Evolutionary conservation across 1,140 invertebrate genomes (phyloP).

Genomic region (Leptoteleia sp.): DNA sequence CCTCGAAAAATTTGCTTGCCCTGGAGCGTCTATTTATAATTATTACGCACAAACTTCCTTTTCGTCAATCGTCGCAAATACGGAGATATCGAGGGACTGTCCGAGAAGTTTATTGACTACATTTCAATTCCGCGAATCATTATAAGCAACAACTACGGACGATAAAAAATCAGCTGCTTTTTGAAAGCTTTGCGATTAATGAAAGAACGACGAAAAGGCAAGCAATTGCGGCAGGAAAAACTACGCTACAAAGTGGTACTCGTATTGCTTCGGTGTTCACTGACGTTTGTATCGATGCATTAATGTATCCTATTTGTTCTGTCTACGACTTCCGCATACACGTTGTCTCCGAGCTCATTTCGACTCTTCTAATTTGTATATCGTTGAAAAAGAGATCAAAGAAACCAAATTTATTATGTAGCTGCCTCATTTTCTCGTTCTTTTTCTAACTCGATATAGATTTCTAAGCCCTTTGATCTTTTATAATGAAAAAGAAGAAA

Average conservation of each 20-base stretch:
- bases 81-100: not conserved
- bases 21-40: constrained; percentile 17
- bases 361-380: constrained; percentile 35
- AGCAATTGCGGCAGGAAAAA: constrained; percentile 3
- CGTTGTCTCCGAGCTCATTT: constrained; percentile 21
- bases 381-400: constrained; percentile 35
- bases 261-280: constrained; percentile 29
- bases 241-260: constrained; percentile 18
- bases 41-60: constrained; percentile 19
- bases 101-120: not conserved
- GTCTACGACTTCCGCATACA: constrained; percentile 25
- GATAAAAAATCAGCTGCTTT: constrained; percentile 19
- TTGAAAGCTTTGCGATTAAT: constrained; percentile 16
- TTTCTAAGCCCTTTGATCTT: constrained; percentile 22
- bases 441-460: constrained; percentile 13
- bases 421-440: constrained; percentile 3
- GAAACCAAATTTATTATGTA: constrained; percentile 38
- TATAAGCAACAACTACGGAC: constrained; percentile 4
- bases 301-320: constrained; percentile 36
- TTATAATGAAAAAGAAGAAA: no score
- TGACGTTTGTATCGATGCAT: constrained; percentile 9
- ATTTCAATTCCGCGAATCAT: not conserved
- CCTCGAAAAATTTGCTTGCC: not conserved
- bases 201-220: constrained; percentile 2
- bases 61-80: constrained; percentile 1